phyloP scores from a whole-genome alignment of 2,113 vertebrate genomes.

The Galbula dea region DNA sequence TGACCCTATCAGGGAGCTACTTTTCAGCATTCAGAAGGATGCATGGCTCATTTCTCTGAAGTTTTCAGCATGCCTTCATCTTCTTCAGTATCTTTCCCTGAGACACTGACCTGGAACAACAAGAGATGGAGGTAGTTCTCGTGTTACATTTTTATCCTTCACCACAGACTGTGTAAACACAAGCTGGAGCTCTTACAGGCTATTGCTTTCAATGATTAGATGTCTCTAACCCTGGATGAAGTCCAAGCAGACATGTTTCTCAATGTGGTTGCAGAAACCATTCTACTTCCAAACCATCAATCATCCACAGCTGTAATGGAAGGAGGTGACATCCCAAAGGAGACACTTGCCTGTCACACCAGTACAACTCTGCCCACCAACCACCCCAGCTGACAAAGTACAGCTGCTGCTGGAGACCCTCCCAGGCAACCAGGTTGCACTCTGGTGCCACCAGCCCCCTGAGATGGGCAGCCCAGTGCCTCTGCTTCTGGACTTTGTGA shows the following conservation, averaged over 20 bases:
- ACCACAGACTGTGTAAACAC: neutral
- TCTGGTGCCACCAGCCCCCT: neutral
- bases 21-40: conserved; percentile 45
- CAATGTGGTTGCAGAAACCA: neutral
- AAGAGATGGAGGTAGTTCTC: neutral
- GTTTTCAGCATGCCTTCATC: neutral
- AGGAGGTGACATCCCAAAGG: rapidly evolving
- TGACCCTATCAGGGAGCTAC: conserved; percentile 62
- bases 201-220: neutral
- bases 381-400: neutral
- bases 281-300: neutral
- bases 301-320: rapidly evolving
- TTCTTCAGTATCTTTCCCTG: neutral
- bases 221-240: neutral
- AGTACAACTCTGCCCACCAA: neutral
- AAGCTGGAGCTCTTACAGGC: neutral
- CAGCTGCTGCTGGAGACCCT: neutral
- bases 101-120: conserved; percentile 49
- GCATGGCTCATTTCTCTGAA: conserved; percentile 8
- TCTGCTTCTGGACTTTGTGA: rapidly evolving
- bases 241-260: neutral
- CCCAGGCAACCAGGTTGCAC: neutral
- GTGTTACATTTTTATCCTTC: neutral
- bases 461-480: rapidly evolving
- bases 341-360: neutral